These are phyloP conservation scores for Macrobrachium nipponense DNA, from an alignment of 1,140 invertebrate genomes.

Conservation along the genomic window DNA sequence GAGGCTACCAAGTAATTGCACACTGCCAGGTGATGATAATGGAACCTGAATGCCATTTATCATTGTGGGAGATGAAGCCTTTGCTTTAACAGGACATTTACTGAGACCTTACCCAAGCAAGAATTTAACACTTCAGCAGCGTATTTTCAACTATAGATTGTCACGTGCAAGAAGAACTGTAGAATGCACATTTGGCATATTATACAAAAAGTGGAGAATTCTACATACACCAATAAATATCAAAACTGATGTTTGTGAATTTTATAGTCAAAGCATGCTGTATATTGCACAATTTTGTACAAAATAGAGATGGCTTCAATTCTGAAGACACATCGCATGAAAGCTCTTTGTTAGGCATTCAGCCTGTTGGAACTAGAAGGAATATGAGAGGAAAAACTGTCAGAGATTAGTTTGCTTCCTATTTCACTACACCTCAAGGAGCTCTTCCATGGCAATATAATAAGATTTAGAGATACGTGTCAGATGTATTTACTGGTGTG, in stretches of 20 bases:
- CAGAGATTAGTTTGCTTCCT: constrained; percentile 27
- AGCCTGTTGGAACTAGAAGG: constrained; percentile 31
- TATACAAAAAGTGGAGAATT: constrained; percentile 39
- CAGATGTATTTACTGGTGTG: too few relatives aligned
- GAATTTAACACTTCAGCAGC: constrained; percentile 38
- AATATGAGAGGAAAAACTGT: constrained; percentile 27
- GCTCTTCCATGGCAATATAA: too few relatives aligned
- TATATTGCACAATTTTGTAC: constrained; percentile 35
- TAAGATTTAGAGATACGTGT: too few relatives aligned
- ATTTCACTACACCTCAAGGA: too few relatives aligned
- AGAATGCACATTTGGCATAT: constrained; percentile 41
- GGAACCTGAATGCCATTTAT: too few relatives aligned
- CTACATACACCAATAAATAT: constrained; percentile 33
- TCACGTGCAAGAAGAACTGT: constrained; percentile 10
- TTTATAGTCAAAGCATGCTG: constrained; percentile 41
- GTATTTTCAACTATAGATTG: constrained; percentile 41
- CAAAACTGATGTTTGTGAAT: constrained; percentile 43
- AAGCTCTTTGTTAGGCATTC: constrained; percentile 16
- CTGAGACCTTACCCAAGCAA: too few relatives aligned
- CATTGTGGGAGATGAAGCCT: too few relatives aligned
- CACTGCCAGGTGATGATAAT: too few relatives aligned
- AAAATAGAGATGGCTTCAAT: constrained; percentile 16
- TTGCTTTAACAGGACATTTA: too few relatives aligned
- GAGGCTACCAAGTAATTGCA: too few relatives aligned
- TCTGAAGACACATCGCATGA: constrained; percentile 38